Percentiles rank a stretch among this genome's conserved stretches.
These are phyloP conservation scores for Machimus rusticus DNA, from an alignment of 2,888 invertebrate genomes.

Conservation along the genomic window DNA sequence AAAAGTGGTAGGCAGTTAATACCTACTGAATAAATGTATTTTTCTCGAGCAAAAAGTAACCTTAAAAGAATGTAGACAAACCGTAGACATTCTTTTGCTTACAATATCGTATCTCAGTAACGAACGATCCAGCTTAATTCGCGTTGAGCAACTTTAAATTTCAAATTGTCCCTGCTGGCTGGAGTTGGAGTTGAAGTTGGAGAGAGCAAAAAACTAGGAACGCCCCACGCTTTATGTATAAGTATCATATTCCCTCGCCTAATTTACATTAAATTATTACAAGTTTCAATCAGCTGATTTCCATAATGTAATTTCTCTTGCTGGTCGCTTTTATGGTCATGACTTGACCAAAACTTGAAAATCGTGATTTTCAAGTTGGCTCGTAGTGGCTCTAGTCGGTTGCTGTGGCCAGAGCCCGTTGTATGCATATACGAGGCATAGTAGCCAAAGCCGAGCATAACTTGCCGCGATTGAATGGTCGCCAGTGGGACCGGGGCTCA, in stretches of 20 bases:
- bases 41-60: background rate
- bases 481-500: background rate
- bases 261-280: constrained; percentile 37
- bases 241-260: background rate
- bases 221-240: background rate
- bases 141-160: background rate
- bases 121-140: background rate
- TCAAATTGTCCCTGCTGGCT: background rate
- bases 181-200: background rate
- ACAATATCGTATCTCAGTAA: background rate
- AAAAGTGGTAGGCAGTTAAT: background rate
- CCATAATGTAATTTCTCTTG: constrained; percentile 26
- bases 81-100: background rate
- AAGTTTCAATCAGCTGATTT: constrained; percentile 29
- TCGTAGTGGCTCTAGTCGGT: background rate
- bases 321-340: constrained; percentile 19
- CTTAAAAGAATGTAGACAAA: background rate
- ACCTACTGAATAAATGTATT: background rate
- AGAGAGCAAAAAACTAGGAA: background rate
- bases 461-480: constrained; percentile 8
- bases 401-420: background rate
- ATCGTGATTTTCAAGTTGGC: constrained; percentile 20
- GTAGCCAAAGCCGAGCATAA: background rate
- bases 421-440: background rate
- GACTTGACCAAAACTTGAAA: constrained; percentile 36